Evolutionary conservation across 2,797 vertebrate genomes (phyloP).

Genomic region (Pseudochirops corinnae): DNA sequence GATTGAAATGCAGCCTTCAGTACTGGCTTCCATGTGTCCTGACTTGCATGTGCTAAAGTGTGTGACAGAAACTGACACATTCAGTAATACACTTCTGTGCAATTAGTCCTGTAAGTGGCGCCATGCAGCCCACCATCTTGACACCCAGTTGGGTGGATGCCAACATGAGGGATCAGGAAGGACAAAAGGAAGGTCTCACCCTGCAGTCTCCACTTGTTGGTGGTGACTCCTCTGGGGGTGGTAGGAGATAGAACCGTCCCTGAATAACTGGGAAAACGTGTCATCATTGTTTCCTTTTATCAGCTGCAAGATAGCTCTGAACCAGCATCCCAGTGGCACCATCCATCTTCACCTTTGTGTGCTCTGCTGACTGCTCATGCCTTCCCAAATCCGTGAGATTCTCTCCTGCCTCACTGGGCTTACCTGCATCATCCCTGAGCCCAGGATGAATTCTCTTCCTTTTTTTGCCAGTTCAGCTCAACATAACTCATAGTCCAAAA

Average conservation of each 20-base stretch:
- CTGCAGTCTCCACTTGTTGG: background rate
- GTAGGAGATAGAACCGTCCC: background rate
- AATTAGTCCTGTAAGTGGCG: background rate
- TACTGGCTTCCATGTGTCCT: background rate
- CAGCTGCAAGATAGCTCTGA: background rate
- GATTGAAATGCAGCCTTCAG: slow-evolving; percentile 14
- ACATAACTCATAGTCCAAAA: background rate
- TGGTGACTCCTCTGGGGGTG: background rate
- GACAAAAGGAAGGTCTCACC: background rate
- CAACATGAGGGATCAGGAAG: background rate
- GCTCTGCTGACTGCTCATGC: background rate
- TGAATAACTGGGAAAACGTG: background rate
- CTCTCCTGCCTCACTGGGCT: background rate
- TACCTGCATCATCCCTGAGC: background rate
- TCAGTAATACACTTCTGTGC: background rate
- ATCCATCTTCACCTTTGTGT: background rate
- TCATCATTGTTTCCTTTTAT: background rate
- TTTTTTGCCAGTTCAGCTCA: background rate
- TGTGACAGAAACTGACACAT: background rate
- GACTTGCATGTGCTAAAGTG: background rate
- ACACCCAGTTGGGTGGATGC: background rate
- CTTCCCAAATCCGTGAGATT: background rate
- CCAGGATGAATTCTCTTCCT: background rate
- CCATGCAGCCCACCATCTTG: background rate
- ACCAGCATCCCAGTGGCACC: background rate